Evolutionary conservation across 1,140 invertebrate species (phyloP).

Genomic region (Campoletis sonorensis): DNA sequence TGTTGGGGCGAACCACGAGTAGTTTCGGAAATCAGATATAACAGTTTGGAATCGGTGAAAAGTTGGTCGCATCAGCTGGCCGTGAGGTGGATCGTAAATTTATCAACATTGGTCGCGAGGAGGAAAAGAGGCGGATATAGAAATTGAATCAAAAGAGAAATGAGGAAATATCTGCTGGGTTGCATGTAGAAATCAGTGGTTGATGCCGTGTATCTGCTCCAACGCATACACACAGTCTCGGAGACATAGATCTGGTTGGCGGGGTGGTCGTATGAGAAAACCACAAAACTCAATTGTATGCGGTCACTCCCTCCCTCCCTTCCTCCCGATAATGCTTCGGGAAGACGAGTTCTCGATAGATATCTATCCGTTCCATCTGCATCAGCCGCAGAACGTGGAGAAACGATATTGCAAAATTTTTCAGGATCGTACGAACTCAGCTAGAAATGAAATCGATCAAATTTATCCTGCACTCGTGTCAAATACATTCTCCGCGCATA

Average conservation of each 20-base stretch:
- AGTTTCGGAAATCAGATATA: slow-evolving; percentile 2
- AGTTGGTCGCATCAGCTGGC: slow-evolving; percentile 12
- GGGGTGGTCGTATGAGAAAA: slow-evolving; percentile 27
- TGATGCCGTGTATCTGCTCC: background rate
- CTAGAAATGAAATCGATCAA: background rate
- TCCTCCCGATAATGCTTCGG: slow-evolving; percentile 26
- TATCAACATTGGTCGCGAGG: background rate
- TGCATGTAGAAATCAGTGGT: slow-evolving; percentile 20
- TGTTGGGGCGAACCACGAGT: background rate
- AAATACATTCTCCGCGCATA: background rate
- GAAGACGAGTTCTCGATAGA: slow-evolving; percentile 40
- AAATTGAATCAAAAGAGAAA: slow-evolving; percentile 31
- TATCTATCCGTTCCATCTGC: slow-evolving; percentile 39
- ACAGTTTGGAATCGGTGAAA: background rate
- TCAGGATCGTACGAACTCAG: background rate
- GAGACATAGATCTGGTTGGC: background rate
- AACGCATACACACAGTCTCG: slow-evolving; percentile 4
- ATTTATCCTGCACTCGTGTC: background rate
- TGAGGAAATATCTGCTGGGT: slow-evolving; percentile 16
- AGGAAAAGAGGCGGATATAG: background rate
- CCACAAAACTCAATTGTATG: slow-evolving; percentile 39
- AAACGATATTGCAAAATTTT: slow-evolving; percentile 28
- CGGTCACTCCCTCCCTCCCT: slow-evolving; percentile 30
- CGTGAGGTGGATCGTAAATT: background rate
- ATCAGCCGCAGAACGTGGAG: slow-evolving; percentile 26